A percentile compares a stretch with the other conserved stretches of the same genome.
phyloP scores from a whole-genome alignment of 2,888 invertebrate genomes.

The Crossocerus cetratus region DNA sequence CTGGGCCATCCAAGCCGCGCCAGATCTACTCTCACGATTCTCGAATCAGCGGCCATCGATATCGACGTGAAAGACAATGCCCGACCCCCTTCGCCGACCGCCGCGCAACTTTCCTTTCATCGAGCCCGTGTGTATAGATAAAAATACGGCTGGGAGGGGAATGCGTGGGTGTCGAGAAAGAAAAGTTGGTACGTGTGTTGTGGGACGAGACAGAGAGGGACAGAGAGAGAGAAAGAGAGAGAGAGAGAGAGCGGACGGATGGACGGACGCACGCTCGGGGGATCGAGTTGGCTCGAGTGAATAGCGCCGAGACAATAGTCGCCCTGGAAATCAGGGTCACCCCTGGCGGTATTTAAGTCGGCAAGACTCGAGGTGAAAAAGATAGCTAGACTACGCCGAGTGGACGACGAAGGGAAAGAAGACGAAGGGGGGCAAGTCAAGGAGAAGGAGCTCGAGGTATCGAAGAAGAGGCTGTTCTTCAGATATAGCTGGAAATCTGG shows the following conservation, averaged over 20 bases:
- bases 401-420: background rate
- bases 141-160: no score
- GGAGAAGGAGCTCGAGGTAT: background rate
- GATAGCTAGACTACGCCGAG: no score
- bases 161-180: background rate
- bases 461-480: conserved; percentile 10
- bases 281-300: no score
- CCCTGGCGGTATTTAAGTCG: no score
- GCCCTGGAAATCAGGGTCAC: no score
- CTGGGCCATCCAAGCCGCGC: background rate
- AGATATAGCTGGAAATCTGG: conserved; percentile 40
- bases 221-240: conserved; percentile 9
- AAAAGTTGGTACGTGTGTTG: conserved; percentile 5
- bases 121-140: no score
- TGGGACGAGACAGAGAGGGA: conserved; percentile 21
- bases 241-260: conserved; percentile 3
- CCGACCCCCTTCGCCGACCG: no score
- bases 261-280: no score
- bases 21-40: background rate
- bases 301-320: no score
- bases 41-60: background rate
- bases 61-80: background rate
- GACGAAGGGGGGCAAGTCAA: conserved; percentile 7
- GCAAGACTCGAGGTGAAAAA: no score
- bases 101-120: no score